Evolutionary conservation across 1,140 invertebrate genomes (phyloP), one percentile per base, ranked within the genome.

Genomic region (Diploscapter pachys): DNA sequence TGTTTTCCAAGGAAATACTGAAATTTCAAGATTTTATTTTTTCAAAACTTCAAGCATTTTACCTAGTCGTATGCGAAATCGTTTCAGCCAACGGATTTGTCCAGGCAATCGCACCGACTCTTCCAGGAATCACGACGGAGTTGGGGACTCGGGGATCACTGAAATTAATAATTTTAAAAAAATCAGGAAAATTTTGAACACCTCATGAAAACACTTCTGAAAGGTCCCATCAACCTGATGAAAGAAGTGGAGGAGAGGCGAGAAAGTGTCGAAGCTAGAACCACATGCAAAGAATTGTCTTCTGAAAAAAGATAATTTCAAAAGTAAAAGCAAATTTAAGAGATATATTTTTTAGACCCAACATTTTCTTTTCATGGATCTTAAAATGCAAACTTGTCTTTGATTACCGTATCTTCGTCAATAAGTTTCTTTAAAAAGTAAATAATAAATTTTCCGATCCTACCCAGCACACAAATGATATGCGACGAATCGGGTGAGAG

Each of bases 111-210:
- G 6, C 9, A 52, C 11, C 11, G 11, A 5, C 66, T 6, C 57
- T 54, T 68, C 66, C 66, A 68, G 51, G 56, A 68, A 68, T 51
- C 5, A 68, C 66, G 50, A 68, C 11, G 11, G 66, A 68, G 6
- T 31, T 55, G 56, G 11, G 11, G 56, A 54, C 66, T 9, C 51
- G 66, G 48, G 48, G 5, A 48, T 68, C 66, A 6, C 66, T 68
- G 11, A 8, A 65, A 31, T 31, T 1, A 65, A 2, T 9, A 1
- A 8, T 50, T 9, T 52, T 48, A 2, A 52, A 9, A 55, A 68
- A 51, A 68, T 11, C 9, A 9, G 53, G 11, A 54, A 8, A 68
- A 52, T 11, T 13, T 9, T 8, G 50, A 52, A 55, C 57, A 53
- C 66, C 49, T 51, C 5, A 53, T 0, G 51, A 68, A 68, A 54